Evolutionary conservation across 1,140 invertebrate genomes (phyloP), one percentile per base, ranked within the genome.

Genomic region (Anthonomus grandis): DNA sequence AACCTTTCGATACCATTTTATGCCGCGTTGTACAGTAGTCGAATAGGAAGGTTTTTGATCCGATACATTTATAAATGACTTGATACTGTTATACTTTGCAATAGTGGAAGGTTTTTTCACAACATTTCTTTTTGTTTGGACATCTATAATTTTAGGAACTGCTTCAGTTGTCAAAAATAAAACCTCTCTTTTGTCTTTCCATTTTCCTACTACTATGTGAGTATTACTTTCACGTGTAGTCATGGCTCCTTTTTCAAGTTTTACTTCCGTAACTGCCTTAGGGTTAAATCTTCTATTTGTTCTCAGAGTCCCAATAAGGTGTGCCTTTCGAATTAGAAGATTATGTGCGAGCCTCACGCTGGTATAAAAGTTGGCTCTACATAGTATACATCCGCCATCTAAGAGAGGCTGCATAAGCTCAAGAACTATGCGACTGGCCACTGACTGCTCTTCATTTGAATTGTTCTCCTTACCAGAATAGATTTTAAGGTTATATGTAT

Each of bases 391-490:
- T 31, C 27, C 6, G n/a, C 6, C 6, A 8, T 31, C 27, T 31
- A 31, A 31, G 6, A 31, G 6, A n/a, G 5, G 5, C 17, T 38
- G 10, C 37, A 38, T 38, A 31, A 38, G 37, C 17, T 38, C 37
- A 13, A 38, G 37, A 38, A 38, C 13, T 38, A 38, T n/a, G 5
- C 37, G 13, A 15, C 4, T 38, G 37, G 37, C 37, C 12, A 38
- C 37, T 38, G 37, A 15, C 27, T 8, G 13, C 17, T 38, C 37
- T 6, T n/a, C n/a, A n/a, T 38, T 38, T 38, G 37, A 15, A 4
- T 8, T 38, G 37, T 38, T 38, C 37, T 38, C 37, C 37, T 38
- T 38, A 8, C 37, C 37, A 38, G 37, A 38, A 38, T 38, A 38
- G 12, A 38, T 38, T 38, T 38, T 38, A 5, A 38, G 17, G 37